These are phyloP conservation scores for Mandrillus leucophaeus DNA, from an alignment of 2,113 vertebrate genomes.

Conservation along the genomic window DNA sequence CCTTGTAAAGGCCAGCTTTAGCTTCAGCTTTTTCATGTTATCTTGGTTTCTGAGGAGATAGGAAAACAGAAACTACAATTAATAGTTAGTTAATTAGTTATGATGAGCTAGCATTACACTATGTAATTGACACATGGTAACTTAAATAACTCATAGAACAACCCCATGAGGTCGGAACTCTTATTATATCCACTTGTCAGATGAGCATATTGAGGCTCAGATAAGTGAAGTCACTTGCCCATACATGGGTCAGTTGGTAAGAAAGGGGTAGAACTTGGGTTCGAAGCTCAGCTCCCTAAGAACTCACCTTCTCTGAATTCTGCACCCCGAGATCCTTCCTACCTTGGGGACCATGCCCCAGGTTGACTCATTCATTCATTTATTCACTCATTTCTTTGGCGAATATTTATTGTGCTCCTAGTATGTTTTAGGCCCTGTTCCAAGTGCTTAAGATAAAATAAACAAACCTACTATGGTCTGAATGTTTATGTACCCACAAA, in stretches of 20 bases:
- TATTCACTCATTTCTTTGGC: too few relatives aligned
- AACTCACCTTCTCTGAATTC: accelerated
- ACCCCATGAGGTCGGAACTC: accelerated
- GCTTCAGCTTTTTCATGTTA: not conserved
- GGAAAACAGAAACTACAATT: too few relatives aligned
- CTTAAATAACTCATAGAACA: too few relatives aligned
- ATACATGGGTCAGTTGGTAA: not conserved
- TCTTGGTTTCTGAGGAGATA: not conserved
- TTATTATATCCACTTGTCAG: not conserved
- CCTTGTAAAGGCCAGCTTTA: accelerated
- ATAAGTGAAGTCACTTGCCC: too few relatives aligned
- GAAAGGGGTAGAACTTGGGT: not conserved
- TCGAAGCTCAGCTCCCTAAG: not conserved
- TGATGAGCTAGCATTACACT: accelerated
- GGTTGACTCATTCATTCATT: too few relatives aligned
- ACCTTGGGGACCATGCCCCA: accelerated
- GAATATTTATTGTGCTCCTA: not conserved
- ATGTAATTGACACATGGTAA: accelerated
- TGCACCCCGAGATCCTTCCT: accelerated
- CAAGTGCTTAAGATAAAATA: not conserved
- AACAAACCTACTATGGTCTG: not conserved
- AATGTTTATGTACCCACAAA: not conserved
- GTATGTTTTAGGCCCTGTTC: not conserved
- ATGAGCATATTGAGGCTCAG: not conserved
- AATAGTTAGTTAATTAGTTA: accelerated